Base-by-base conservation (phyloP, 2,113 vertebrate genomes). In the Sander vitreus region DNA sequence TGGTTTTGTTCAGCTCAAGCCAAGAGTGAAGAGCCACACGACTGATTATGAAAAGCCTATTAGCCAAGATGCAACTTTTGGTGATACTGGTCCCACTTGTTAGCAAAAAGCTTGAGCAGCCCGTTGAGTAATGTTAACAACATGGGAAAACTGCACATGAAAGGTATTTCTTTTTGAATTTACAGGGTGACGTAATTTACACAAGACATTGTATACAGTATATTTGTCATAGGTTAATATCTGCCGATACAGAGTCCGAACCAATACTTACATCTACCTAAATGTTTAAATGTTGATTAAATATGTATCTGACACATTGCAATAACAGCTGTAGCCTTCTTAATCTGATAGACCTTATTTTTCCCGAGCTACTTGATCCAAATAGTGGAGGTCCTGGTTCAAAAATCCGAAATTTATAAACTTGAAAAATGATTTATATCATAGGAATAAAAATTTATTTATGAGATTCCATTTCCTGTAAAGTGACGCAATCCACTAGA, bases 1-100 rank as follows among this genome's bases (percentile, higher is more conserved):
- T 63, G 67, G 59, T 85, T 87, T 85, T 58, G 48, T 80, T 72
- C 71, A 57, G 48, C 71, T 64, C 2, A 30, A 39, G 50, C 13
- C 36, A 68, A 78, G 64, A 73, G 70, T 62, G 27, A 73, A 66
- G 19, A 58, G 45, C 63, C 23, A 15, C 27, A 53, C 57, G 16
- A 63, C 0, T 51, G 67, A 83, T 51, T 73, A 63, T 64, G 55
- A 76, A 73, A 80, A 81, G 48, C 55, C 10, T 21, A 47, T 71
- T 47, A 45, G 23, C 48, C n/a, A 27, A 59, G 16, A 68, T 57
- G 11, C 15, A 60, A 59, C 23, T 54, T 50, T 30, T 50, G 10
- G 8, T 13, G 53, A 70, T 43, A 64, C 55, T 73, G 51, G 6
- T 63, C 19, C 27, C 19, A 47, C 72, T 16, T 55, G 53, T 23